Evolutionary conservation across 2,888 invertebrate genomes (phyloP), one percentile per base, ranked within the genome.

Genomic region (Tricholauxania praeusta): DNA sequence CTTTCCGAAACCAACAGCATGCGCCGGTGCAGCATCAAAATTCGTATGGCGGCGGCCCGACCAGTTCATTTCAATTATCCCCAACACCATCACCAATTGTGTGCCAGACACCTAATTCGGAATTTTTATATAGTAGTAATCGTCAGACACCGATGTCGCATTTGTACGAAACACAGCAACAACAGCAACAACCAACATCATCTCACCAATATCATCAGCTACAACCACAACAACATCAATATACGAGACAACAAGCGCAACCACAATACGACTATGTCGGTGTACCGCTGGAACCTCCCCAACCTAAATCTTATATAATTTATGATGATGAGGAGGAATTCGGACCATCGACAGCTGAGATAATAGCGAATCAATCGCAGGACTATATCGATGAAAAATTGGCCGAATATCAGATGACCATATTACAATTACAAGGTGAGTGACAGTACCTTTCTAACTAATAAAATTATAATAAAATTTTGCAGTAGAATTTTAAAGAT

Each of bases 321-420:
- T 86, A 86, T 81, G 91, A 91, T 82, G 91, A 92, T 66, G 93
- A 93, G 72, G 93, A 93, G 84, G 92, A 93, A 78, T 90, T 92
- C 79, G 94, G 95, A 60, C 94, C 94, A 12, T 94, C 95, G 74
- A 96, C 96, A 19, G 96, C 96, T 63, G 96, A 96, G 88, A 96
- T 96, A 81, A 96, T 96, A 81, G 96, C 96, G 76, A 94, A 93
- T 86, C 97, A 97, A 88, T 95, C 95, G 74, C 96, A 97, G 89
- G 96, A 97, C 88, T 97, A 96, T 87, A 92, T 97, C 78, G 97
- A 97, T 86, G 97, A 97, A 88, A 95, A 95, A 87, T 90, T 97
- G 82, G 95, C 96, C 68, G 96, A 97, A 89, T 97, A 96, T 87
- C 96, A 96, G 88, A 93, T 94, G 77, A 96, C 96, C 49, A 97